Conservation (phyloP, 2,888 invertebrate species). For the Dryobotodes eremita region DNA sequence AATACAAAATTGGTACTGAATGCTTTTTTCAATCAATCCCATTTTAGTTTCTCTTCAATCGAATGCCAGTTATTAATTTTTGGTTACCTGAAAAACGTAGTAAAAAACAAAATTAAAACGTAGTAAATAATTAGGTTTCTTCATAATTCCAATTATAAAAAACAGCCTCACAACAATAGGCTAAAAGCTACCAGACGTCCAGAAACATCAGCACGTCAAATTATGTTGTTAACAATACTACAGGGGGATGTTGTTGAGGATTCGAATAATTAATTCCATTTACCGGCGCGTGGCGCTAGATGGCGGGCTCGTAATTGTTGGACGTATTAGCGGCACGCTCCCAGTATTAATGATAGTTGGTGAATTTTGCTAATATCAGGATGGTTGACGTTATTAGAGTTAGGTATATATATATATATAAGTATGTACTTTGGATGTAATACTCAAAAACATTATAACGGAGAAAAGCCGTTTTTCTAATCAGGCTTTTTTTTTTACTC, state of each 20-base stretch:
- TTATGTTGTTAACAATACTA: slow-evolving; percentile 74
- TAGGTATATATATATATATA: no score
- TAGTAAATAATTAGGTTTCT: not conserved
- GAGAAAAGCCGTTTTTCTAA: not conserved
- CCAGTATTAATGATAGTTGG: slow-evolving; percentile 43
- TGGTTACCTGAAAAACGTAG: not conserved
- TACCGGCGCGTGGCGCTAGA: slow-evolving; percentile 79
- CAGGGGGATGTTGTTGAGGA: slow-evolving; percentile 68
- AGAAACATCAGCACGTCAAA: slow-evolving; percentile 75
- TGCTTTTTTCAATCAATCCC: not conserved
- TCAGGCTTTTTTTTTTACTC: not conserved
- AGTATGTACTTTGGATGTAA: not conserved
- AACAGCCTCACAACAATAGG: slow-evolving; percentile 37
- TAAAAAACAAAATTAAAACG: not conserved
- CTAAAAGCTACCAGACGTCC: slow-evolving; percentile 71
- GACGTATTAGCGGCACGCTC: slow-evolving; percentile 68
- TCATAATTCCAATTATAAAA: slow-evolving; percentile 45
- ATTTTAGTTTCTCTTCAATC: not conserved
- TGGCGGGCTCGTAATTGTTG: slow-evolving; percentile 66
- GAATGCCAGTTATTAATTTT: not conserved
- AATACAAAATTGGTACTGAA: not conserved
- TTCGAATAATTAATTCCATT: slow-evolving; percentile 81
- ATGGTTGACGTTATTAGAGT: not conserved
- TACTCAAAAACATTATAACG: not conserved
- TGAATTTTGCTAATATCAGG: slow-evolving; percentile 1